A percentile compares a stretch with the other conserved stretches of the same genome.
Evolutionary conservation across 2,797 vertebrate genomes (phyloP).

Genomic region (Nyctibius grandis): DNA sequence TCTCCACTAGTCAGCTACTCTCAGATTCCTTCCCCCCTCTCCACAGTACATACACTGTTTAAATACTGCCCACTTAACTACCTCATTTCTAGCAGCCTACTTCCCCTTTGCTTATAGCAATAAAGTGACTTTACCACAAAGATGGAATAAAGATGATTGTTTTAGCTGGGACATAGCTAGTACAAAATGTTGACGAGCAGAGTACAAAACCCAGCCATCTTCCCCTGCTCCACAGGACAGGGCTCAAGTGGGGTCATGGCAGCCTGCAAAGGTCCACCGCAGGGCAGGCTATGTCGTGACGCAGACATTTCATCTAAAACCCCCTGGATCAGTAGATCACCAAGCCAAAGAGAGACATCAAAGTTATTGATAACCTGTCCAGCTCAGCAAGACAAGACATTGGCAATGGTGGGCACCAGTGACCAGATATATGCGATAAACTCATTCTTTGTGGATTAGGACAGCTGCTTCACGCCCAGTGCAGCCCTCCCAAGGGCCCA

Average conservation of each 20-base stretch:
- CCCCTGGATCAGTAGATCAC: background rate
- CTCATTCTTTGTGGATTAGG: background rate
- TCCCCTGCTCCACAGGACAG: background rate
- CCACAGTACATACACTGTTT: background rate
- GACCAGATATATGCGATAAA: background rate
- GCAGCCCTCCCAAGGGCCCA: background rate
- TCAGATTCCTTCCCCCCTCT: background rate
- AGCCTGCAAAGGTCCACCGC: background rate
- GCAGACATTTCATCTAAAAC: background rate
- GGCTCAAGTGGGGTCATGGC: background rate
- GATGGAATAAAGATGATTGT: background rate
- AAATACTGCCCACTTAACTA: background rate
- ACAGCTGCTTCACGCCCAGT: background rate
- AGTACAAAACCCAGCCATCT: background rate
- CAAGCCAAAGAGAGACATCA: background rate
- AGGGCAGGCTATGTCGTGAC: fast-evolving
- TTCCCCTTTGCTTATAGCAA: background rate
- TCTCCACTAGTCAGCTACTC: background rate
- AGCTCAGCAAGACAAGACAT: background rate
- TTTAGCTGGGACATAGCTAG: background rate
- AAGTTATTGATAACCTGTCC: background rate
- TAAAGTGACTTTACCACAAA: background rate
- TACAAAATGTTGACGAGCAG: background rate
- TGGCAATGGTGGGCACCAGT: background rate
- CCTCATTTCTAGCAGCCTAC: background rate